Evolutionary conservation across 2,888 invertebrate species (phyloP), one percentile per base, ranked within the genome.

Genomic region (Sicus ferrugineus): DNA sequence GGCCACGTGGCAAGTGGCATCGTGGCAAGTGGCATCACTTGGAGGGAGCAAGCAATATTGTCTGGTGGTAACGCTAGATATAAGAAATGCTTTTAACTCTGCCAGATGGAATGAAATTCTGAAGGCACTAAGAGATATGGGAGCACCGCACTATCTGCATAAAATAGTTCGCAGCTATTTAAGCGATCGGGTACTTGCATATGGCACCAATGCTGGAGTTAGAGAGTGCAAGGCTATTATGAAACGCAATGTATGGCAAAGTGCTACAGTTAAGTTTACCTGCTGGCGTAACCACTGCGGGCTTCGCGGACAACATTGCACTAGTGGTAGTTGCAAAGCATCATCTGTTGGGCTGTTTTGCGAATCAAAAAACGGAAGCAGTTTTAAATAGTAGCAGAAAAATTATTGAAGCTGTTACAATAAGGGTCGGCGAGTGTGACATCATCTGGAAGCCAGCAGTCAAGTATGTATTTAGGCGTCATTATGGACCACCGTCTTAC

Each of bases 1-100:
- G n/a, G n/a, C n/a, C n/a, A n/a, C n/a, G n/a, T n/a, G n/a, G n/a
- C n/a, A n/a, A n/a, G n/a, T n/a, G n/a, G n/a, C n/a, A n/a, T n/a
- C n/a, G n/a, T n/a, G n/a, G n/a, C n/a, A n/a, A n/a, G n/a, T n/a
- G n/a, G n/a, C n/a, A n/a, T n/a, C n/a, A n/a, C n/a, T n/a, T n/a
- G n/a, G n/a, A n/a, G n/a, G n/a, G n/a, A n/a, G n/a, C n/a, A 63
- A 63, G 28, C 30, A 63, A 28, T 48, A 63, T 16, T 63, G 63
- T 26, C 46, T 46, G 30, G 48, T 26, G 16, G 28, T 63, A 14
- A 63, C 63, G 21, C 42, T 62, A 28, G 63, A 63, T 9, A 26
- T 63, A 42, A 48, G 28, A 63, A 63, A 63, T 23, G 26, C 46
- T 5, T 63, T 63, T 6, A 63, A 63, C 14, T 26, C 26, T 3